Evolutionary conservation across 2,888 invertebrate species (phyloP).

Genomic region (Stictocephala bisonia): DNA sequence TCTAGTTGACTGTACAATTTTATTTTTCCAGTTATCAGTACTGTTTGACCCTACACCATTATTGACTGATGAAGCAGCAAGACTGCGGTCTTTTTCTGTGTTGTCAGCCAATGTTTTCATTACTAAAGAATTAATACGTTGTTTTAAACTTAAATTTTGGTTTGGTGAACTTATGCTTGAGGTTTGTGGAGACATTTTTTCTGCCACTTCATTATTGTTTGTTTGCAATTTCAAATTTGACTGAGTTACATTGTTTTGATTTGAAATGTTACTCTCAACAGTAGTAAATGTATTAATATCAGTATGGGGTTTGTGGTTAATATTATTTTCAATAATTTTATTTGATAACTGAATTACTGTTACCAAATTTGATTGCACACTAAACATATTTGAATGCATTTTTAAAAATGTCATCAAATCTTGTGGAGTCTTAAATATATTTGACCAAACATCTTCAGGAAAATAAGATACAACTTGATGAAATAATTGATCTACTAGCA

Average conservation of each 20-base stretch:
- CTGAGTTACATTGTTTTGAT: constrained; percentile 39
- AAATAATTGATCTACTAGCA: constrained; percentile 88
- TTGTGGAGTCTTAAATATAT: constrained; percentile 90
- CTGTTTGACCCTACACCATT: constrained; percentile 60
- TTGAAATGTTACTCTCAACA: constrained; percentile 35
- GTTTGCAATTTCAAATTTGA: background rate
- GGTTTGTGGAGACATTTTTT: too few relatives aligned
- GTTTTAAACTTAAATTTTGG: constrained; percentile 84
- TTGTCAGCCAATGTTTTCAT: constrained; percentile 92
- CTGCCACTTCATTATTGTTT: background rate
- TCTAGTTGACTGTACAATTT: constrained; percentile 83
- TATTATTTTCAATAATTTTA: constrained; percentile 65
- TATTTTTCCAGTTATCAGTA: constrained; percentile 80
- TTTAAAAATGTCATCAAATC: constrained; percentile 92
- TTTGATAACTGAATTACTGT: constrained; percentile 80
- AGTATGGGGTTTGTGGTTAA: constrained; percentile 18
- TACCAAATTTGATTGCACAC: constrained; percentile 92
- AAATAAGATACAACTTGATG: constrained; percentile 81
- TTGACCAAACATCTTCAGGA: constrained; percentile 82
- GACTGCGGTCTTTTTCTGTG: constrained; percentile 71
- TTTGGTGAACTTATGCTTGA: background rate
- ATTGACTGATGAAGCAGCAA: constrained; percentile 66
- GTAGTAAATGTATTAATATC: constrained; percentile 20
- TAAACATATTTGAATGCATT: constrained; percentile 94
- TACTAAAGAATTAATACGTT: constrained; percentile 87